These are phyloP conservation scores for Polypedilum vanderplanki DNA, from an alignment of 1,140 invertebrate genomes.

Conservation along the genomic window DNA sequence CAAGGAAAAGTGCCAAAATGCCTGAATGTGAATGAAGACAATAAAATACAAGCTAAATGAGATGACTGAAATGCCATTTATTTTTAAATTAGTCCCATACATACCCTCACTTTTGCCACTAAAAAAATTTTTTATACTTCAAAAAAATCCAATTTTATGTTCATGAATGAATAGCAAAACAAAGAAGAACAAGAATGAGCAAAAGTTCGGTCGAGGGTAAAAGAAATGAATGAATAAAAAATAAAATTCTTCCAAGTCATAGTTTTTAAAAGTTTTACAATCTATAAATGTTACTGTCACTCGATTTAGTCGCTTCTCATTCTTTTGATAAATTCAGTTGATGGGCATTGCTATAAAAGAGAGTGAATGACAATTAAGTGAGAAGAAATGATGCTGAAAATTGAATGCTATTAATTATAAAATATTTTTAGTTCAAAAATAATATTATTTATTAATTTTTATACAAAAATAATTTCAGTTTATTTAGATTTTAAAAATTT, in stretches of 20 bases:
- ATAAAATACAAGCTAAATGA: conserved; percentile 28
- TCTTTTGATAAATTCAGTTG: too few species aligned
- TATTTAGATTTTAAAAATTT: too few species aligned
- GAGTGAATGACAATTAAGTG: too few species aligned
- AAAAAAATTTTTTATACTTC: not conserved
- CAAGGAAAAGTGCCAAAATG: not conserved
- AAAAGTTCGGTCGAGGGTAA: not conserved
- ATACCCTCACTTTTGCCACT: not conserved
- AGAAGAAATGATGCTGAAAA: too few species aligned
- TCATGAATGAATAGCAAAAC: not conserved
- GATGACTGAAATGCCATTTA: conserved; percentile 22
- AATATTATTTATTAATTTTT: too few species aligned
- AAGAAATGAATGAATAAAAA: not conserved
- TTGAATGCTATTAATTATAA: too few species aligned
- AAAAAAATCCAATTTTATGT: conserved; percentile 22
- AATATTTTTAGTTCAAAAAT: too few species aligned
- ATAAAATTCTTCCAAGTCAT: conserved; percentile 14
- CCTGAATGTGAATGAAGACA: conserved; percentile 22
- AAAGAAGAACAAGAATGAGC: not conserved
- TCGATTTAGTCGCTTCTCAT: not conserved
- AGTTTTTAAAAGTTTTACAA: conserved; percentile 28
- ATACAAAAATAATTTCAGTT: too few species aligned
- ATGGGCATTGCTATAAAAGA: too few species aligned
- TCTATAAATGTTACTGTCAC: conserved; percentile 24
- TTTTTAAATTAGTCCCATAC: conserved; percentile 20